Conservation (phyloP, 2,888 invertebrate genomes). For the Globia sparganii region DNA sequence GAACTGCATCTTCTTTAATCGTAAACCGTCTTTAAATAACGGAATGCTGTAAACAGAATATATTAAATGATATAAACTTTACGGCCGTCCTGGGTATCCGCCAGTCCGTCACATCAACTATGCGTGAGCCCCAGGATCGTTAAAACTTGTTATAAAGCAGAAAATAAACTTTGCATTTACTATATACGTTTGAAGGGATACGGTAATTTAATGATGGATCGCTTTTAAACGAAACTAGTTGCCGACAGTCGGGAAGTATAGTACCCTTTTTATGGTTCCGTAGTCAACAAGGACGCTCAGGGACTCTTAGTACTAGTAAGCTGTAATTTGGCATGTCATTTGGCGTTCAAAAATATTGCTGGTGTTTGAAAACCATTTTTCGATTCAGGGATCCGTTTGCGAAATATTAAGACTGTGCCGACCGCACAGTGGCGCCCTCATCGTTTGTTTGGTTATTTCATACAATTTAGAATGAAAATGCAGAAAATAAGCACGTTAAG, state of each 20-base stretch:
- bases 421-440: too few relatives aligned
- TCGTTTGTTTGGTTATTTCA: too few relatives aligned
- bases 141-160: slow-evolving; percentile 17
- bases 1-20: neutral
- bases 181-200: slow-evolving; percentile 11
- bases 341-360: neutral
- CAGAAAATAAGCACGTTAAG: too few relatives aligned
- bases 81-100: slow-evolving; percentile 7
- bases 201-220: slow-evolving; percentile 9
- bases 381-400: too few relatives aligned
- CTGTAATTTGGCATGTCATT: neutral
- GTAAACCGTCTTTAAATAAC: slow-evolving; percentile 12
- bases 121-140: slow-evolving; percentile 2
- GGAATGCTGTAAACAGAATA: slow-evolving; percentile 7
- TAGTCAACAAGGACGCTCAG: neutral
- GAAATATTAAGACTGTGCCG: too few relatives aligned
- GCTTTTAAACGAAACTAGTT: slow-evolving; percentile 6
- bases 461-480: too few relatives aligned
- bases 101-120: slow-evolving; percentile 12
- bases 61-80: slow-evolving; percentile 16
- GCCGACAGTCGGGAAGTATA: neutral
- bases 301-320: neutral
- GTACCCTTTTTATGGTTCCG: neutral
- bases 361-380: too few relatives aligned
- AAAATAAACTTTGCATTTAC: slow-evolving; percentile 20